Evolutionary conservation across 2,797 vertebrate genomes (phyloP).

Genomic region (Neomorphus geoffroyi): DNA sequence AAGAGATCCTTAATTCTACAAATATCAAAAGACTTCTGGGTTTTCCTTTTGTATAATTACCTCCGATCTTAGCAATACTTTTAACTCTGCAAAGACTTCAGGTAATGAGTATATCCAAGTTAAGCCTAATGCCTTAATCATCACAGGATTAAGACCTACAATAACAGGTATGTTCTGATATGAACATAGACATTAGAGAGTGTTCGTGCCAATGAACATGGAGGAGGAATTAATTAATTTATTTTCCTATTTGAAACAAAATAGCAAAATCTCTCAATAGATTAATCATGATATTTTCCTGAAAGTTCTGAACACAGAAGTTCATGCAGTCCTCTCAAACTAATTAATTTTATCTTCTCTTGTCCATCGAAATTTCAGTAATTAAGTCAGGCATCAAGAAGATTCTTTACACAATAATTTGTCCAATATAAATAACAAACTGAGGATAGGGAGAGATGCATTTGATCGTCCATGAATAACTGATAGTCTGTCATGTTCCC

Average conservation of each 20-base stretch:
- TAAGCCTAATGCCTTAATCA: neutral
- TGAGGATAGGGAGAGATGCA: neutral
- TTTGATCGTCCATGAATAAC: neutral
- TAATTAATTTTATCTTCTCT: neutral
- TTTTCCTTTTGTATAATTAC: neutral
- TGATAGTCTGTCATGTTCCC: neutral
- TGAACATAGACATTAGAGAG: neutral
- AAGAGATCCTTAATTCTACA: neutral
- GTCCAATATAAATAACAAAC: neutral
- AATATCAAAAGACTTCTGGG: neutral
- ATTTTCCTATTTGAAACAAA: neutral
- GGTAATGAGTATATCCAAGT: neutral
- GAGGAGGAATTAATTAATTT: neutral
- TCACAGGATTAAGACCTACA: neutral
- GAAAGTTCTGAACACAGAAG: neutral
- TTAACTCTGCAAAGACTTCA: neutral
- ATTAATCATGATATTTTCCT: neutral
- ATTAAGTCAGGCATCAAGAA: neutral
- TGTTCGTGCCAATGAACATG: neutral
- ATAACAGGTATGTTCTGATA: neutral
- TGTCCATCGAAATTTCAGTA: neutral
- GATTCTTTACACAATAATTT: neutral
- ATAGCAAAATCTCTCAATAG: neutral
- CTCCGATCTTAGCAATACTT: neutral
- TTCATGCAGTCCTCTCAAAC: neutral